These are phyloP conservation scores for Anthopleura sola DNA, from an alignment of 64 coral and sea anemone species.

Conservation along the genomic window DNA sequence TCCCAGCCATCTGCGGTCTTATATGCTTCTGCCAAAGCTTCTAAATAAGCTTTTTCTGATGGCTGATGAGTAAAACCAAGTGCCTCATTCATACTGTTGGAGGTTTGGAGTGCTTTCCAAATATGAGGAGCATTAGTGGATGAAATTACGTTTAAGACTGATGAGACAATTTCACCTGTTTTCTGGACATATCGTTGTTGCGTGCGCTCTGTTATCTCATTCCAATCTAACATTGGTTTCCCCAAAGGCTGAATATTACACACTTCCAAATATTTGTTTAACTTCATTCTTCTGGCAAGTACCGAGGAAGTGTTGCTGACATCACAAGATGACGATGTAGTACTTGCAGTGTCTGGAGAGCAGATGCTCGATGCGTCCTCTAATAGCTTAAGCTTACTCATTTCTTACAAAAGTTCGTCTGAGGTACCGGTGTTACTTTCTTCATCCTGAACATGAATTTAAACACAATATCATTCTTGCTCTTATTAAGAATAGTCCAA, in stretches of 20 bases:
- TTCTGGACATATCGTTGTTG: constrained; percentile 28
- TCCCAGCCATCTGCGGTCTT: constrained; percentile 18
- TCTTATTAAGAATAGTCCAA: too few species aligned
- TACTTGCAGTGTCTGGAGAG: constrained; percentile 30
- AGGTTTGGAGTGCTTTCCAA: constrained; percentile 45
- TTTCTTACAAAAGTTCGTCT: too few species aligned
- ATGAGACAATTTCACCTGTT: constrained; percentile 21
- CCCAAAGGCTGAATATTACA: background rate
- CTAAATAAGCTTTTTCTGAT: constrained; percentile 29
- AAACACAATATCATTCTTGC: too few species aligned
- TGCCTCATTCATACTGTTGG: constrained; percentile 26
- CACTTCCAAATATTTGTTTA: constrained; percentile 31
- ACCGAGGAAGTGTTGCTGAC: background rate
- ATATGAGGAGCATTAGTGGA: constrained; percentile 27
- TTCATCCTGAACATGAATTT: too few species aligned
- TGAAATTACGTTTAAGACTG: constrained; percentile 33
- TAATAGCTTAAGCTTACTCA: too few species aligned
- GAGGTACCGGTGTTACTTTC: too few species aligned
- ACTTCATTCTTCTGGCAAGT: background rate
- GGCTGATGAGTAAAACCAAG: constrained; percentile 18
- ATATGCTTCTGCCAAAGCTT: constrained; percentile 40
- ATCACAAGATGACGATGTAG: constrained; percentile 23
- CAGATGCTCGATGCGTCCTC: too few species aligned
- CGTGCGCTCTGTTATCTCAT: constrained; percentile 17
- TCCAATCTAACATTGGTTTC: constrained; percentile 19